Evolutionary conservation across 2,888 invertebrate species (phyloP).

Genomic region (Chironomus tentans): DNA sequence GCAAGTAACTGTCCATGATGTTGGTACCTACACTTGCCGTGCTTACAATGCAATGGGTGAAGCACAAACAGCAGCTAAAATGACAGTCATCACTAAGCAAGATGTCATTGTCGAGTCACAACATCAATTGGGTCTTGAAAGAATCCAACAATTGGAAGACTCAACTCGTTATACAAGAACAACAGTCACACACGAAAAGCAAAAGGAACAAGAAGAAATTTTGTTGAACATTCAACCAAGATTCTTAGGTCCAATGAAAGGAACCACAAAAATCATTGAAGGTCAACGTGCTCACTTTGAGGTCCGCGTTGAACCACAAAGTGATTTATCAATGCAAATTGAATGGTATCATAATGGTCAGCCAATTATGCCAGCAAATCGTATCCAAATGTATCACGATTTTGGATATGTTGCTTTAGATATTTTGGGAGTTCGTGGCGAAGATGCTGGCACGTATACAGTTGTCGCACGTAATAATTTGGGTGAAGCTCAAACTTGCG

Average conservation of each 20-base stretch:
- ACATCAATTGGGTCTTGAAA: slow-evolving; percentile 84
- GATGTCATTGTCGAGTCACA: slow-evolving; percentile 83
- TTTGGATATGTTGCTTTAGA: slow-evolving; percentile 96
- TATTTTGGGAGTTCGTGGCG: slow-evolving; percentile 81
- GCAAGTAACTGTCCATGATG: slow-evolving; percentile 80
- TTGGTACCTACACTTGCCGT: slow-evolving; percentile 79
- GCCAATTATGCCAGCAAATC: slow-evolving; percentile 76
- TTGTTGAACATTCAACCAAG: slow-evolving; percentile 71
- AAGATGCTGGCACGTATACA: slow-evolving; percentile 89
- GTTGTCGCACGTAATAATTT: slow-evolving; percentile 84
- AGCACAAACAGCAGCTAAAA: slow-evolving; percentile 69
- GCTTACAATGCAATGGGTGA: slow-evolving; percentile 82
- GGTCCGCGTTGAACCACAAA: slow-evolving; percentile 89
- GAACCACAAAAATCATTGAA: slow-evolving; percentile 87
- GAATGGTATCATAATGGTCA: slow-evolving; percentile 98
- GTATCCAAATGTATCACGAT: slow-evolving; percentile 90
- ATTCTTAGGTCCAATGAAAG: slow-evolving; percentile 81
- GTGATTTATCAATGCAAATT: slow-evolving; percentile 82
- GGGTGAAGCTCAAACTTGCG: slow-evolving; percentile 77
- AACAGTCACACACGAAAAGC: slow-evolving; percentile 29
- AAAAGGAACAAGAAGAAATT: slow-evolving; percentile 56
- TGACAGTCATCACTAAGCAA: slow-evolving; percentile 76
- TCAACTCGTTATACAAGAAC: slow-evolving; percentile 58
- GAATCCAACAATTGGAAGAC: slow-evolving; percentile 85
- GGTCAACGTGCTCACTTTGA: slow-evolving; percentile 92